A percentile compares a stretch with the other conserved stretches of the same genome.
phyloP scores from a whole-genome alignment of 2,113 vertebrate genomes.

The Pongo abelii region DNA sequence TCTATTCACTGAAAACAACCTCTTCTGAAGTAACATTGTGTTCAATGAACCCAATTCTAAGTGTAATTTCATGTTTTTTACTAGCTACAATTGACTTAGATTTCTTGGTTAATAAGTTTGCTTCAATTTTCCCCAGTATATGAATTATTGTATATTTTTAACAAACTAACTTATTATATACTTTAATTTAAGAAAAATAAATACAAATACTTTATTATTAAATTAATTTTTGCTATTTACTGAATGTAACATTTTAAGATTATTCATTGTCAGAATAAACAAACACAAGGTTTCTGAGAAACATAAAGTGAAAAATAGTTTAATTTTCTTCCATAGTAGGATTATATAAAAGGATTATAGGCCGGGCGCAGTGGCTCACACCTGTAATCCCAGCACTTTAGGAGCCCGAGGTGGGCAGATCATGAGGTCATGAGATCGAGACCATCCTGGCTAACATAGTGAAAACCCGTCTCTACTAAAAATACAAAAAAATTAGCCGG shows the following conservation, averaged over 20 bases:
- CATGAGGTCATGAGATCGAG: no score
- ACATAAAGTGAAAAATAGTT: background rate
- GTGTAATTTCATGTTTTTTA: background rate
- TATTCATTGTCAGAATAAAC: background rate
- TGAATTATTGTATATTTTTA: background rate
- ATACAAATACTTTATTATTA: background rate
- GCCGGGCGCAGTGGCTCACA: no score
- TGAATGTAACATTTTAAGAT: background rate
- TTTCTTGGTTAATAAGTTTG: background rate
- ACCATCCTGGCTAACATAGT: no score
- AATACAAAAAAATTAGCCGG: no score
- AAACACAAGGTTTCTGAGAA: background rate
- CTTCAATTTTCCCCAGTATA: background rate
- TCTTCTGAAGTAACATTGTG: background rate
- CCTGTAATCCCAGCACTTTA: no score
- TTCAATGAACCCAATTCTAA: background rate
- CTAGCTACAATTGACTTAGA: background rate
- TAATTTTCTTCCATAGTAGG: background rate
- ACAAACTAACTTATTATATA: background rate
- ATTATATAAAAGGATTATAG: background rate
- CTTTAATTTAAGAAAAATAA: background rate
- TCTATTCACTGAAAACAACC: background rate
- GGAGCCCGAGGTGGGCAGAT: no score
- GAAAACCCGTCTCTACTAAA: no score
- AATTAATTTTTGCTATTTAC: background rate